These are phyloP conservation scores for Sarcophaga rosellei DNA, from an alignment of 2,888 invertebrate species.

Conservation along the genomic window DNA sequence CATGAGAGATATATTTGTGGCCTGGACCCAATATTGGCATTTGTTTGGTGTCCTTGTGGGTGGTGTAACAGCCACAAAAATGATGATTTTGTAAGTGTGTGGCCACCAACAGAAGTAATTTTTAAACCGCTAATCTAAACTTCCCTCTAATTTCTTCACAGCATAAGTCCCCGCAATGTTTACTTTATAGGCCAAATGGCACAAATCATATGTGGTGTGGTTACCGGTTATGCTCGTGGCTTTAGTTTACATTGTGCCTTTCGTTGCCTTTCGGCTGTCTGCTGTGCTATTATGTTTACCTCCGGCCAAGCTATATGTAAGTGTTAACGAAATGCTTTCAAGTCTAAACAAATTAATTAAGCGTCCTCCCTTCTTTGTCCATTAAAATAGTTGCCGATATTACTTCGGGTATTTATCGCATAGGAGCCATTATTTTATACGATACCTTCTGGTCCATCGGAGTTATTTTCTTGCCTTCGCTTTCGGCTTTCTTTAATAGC, in stretches of 20 bases:
- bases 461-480: conserved; percentile 80
- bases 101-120: background rate
- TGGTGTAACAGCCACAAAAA: conserved; percentile 79
- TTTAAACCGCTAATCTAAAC: background rate
- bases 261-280: conserved; percentile 80
- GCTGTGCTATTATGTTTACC: conserved; percentile 81
- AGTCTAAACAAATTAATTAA: background rate
- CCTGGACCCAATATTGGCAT: conserved; percentile 82
- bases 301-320: conserved; percentile 81
- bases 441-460: conserved; percentile 82
- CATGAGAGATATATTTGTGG: conserved; percentile 79
- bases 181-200: conserved; percentile 80
- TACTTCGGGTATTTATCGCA: conserved; percentile 79
- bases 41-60: conserved; percentile 81
- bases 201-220: conserved; percentile 80
- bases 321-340: conserved; percentile 60
- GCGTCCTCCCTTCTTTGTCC: conserved; percentile 22
- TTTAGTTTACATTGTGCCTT: conserved; percentile 81
- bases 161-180: conserved; percentile 79
- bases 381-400: conserved; percentile 79
- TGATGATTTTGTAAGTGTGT: conserved; percentile 77
- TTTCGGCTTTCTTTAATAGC: conserved; percentile 78
- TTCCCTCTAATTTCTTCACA: conserved; percentile 59
- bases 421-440: conserved; percentile 79
- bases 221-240: conserved; percentile 79